phyloP scores from a whole-genome alignment of 2,797 vertebrate species.

The Lacerta viridis region DNA sequence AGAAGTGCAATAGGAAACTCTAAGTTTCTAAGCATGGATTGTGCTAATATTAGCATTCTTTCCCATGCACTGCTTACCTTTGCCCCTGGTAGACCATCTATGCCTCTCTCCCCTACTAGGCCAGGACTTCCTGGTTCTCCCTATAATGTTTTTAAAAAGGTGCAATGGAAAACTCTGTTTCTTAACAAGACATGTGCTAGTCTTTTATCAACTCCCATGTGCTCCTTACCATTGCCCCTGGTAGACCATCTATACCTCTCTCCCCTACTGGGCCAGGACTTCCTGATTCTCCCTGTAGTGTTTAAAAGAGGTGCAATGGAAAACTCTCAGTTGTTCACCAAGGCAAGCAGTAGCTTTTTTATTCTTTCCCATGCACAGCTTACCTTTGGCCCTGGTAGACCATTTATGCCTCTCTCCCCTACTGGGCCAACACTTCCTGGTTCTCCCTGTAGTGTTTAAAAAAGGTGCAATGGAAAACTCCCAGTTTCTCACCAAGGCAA shows the following conservation, averaged over 20 bases:
- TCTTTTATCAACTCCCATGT: neutral
- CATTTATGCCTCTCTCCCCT: neutral
- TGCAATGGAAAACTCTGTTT: neutral
- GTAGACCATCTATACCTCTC: neutral
- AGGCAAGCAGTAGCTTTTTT: too few species aligned
- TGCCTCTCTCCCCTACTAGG: slow-evolving; percentile 3
- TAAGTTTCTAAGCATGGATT: neutral
- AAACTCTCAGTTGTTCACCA: neutral
- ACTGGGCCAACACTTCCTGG: neutral
- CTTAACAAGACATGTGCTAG: neutral
- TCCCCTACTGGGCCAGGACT: neutral
- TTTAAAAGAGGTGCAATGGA: neutral
- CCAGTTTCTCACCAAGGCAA: neutral
- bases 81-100: slow-evolving; percentile 1
- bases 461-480: neutral
- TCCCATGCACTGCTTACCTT: slow-evolving; percentile 6
- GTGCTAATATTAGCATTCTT: neutral
- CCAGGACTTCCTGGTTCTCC: slow-evolving; percentile 19
- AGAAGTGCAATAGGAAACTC: neutral
- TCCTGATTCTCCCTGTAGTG: neutral
- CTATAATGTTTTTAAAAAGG: neutral
- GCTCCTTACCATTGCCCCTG: slow-evolving; percentile 69
- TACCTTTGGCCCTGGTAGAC: neutral
- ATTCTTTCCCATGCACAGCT: accelerated
- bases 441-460: neutral